These are phyloP conservation scores for Carapus acus DNA, from an alignment of 2,797 vertebrate genomes.

Conservation along the genomic window DNA sequence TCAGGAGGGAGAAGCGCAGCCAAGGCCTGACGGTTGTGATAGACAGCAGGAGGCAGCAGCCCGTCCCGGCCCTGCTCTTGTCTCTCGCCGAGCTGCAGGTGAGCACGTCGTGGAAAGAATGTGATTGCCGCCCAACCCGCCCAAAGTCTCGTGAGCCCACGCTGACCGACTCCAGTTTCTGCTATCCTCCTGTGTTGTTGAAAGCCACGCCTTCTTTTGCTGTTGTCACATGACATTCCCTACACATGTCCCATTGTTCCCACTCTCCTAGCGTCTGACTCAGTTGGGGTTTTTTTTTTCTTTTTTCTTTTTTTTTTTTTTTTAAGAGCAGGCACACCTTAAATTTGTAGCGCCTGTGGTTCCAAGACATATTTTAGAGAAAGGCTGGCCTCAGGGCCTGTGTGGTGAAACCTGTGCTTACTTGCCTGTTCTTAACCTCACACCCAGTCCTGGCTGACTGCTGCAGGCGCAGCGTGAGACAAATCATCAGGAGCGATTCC, in stretches of 20 bases:
- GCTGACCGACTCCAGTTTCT: constrained; percentile 13
- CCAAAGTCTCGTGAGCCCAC: constrained; percentile 23
- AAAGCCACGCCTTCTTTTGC: constrained; percentile 7
- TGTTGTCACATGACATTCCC: constrained; percentile 25
- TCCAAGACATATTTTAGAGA: constrained; percentile 47
- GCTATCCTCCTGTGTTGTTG: constrained; percentile 27
- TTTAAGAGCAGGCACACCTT: constrained; percentile 47
- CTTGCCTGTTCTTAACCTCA: constrained; percentile 67
- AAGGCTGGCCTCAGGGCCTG: constrained; percentile 54
- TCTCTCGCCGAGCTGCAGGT: constrained; percentile 81
- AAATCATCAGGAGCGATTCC: constrained; percentile 49
- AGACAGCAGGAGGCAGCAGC: constrained; percentile 73
- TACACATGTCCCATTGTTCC: constrained; percentile 37
- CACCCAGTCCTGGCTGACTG: constrained; percentile 35
- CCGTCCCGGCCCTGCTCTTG: constrained; percentile 68
- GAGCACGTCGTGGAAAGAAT: constrained; percentile 56
- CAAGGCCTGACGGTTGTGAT: constrained; percentile 76
- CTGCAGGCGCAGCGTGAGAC: constrained; percentile 43
- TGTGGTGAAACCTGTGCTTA: constrained; percentile 57
- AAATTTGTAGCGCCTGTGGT: constrained; percentile 24
- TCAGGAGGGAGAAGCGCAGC: constrained; percentile 76
- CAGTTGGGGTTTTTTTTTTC: constrained; percentile 18
- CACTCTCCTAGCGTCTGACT: constrained; percentile 14
- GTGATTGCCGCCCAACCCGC: constrained; percentile 54
- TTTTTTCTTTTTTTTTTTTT: constrained; percentile 18